Evolutionary conservation across 2,797 vertebrate species (phyloP).

Genomic region (Pseudochromis fuscus): DNA sequence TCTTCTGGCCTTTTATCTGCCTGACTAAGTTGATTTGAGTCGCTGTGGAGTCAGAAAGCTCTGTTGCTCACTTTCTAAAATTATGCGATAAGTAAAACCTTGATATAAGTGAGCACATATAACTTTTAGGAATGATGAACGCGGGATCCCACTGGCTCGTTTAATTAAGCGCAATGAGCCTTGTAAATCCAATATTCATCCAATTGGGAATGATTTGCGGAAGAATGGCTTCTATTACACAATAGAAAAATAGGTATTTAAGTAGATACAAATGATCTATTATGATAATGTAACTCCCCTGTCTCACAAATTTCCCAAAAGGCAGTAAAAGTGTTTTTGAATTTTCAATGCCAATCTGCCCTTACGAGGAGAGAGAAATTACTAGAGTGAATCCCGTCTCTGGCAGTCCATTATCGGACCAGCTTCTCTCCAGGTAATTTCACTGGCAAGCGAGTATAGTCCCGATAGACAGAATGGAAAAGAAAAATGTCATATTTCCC

Average conservation of each 20-base stretch:
- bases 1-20: slow-evolving; percentile 50
- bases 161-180: slow-evolving; percentile 75
- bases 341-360: slow-evolving; percentile 74
- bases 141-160: slow-evolving; percentile 40
- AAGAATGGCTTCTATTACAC: slow-evolving; percentile 59
- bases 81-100: slow-evolving; percentile 39
- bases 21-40: slow-evolving; percentile 29
- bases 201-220: slow-evolving; percentile 58
- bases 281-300: slow-evolving; percentile 73
- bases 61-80: slow-evolving; percentile 30
- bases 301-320: slow-evolving; percentile 72
- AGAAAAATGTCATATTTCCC: slow-evolving; percentile 83
- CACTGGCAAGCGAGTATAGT: slow-evolving; percentile 71
- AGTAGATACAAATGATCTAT: slow-evolving; percentile 76
- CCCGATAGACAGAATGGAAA: slow-evolving; percentile 83
- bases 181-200: slow-evolving; percentile 70
- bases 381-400: slow-evolving; percentile 75
- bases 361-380: slow-evolving; percentile 72
- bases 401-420: slow-evolving; percentile 80
- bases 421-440: slow-evolving; percentile 82
- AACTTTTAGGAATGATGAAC: slow-evolving; percentile 58
- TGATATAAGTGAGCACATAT: slow-evolving; percentile 48
- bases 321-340: slow-evolving; percentile 66
- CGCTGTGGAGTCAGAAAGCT: slow-evolving; percentile 3
- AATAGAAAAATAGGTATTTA: slow-evolving; percentile 67